Conservation (phyloP, 2,888 invertebrate species). For the Mycalesis mineus region DNA sequence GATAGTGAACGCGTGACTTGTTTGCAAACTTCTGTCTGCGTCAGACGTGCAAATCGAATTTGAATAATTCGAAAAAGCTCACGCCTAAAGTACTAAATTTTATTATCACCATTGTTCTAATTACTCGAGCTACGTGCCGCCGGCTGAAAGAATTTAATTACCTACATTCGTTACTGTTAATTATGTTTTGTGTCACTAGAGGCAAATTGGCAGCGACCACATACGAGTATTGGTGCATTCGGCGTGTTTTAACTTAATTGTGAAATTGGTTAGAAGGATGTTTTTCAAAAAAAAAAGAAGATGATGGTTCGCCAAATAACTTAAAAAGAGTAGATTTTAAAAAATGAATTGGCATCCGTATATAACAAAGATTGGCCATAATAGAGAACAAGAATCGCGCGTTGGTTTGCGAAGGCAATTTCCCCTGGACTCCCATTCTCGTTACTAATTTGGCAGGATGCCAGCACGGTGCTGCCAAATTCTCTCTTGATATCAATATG, state of each 20-base stretch:
- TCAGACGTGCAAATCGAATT: neutral
- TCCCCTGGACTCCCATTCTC: constrained; percentile 28
- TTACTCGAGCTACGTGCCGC: constrained; percentile 21
- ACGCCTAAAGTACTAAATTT: neutral
- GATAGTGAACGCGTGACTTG: neutral
- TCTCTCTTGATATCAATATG: constrained; percentile 37
- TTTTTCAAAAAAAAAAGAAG: neutral
- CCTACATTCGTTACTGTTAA: constrained; percentile 35
- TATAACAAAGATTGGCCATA: neutral
- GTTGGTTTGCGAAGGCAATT: constrained; percentile 13
- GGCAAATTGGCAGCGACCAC: constrained; percentile 18
- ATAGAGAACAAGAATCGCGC: neutral
- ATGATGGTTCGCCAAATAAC: too few relatives aligned
- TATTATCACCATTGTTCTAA: constrained; percentile 26
- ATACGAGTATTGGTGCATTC: neutral
- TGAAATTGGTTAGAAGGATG: neutral
- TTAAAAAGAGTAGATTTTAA: neutral
- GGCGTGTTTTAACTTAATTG: neutral
- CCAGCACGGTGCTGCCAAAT: constrained; percentile 40
- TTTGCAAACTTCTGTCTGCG: neutral
- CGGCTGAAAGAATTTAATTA: constrained; percentile 43
- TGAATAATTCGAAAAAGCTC: constrained; percentile 5
- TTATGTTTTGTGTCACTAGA: constrained; percentile 43
- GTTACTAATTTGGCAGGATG: constrained; percentile 45
- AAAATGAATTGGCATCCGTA: neutral